A percentile compares a stretch with the other conserved stretches of the same genome.
Evolutionary conservation across 2,113 vertebrate genomes (phyloP).

Genomic region (Syrmaticus mikado): DNA sequence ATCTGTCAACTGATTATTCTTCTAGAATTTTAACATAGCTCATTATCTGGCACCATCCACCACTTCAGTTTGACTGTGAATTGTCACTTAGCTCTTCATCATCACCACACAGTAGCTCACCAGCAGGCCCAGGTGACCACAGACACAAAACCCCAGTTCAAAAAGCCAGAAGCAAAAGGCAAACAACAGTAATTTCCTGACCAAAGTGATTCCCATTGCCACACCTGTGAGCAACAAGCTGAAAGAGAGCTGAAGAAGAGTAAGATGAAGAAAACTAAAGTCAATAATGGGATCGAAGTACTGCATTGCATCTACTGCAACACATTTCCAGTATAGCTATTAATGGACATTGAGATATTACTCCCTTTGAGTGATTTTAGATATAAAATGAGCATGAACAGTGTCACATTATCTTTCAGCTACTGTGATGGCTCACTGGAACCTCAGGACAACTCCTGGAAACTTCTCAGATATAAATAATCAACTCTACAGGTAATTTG

Average conservation of each 20-base stretch:
- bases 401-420: not conserved
- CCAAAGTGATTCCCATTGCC: not conserved
- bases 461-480: not conserved
- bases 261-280: not conserved
- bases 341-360: not conserved
- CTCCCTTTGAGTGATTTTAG: not conserved
- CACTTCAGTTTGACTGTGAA: not conserved
- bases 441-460: not conserved
- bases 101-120: not conserved
- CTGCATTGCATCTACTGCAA: not conserved
- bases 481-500: not conserved
- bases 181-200: not conserved
- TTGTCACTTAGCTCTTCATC: not conserved
- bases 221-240: not conserved
- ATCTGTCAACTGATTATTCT: not conserved
- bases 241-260: not conserved
- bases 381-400: not conserved
- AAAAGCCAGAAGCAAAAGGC: not conserved
- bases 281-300: not conserved
- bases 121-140: rapidly evolving
- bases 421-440: not conserved
- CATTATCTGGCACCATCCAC: not conserved
- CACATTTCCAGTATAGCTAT: not conserved
- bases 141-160: not conserved
- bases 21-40: not conserved